Conservation (phyloP, 2,888 invertebrate genomes). For the Machimus atricapillus region DNA sequence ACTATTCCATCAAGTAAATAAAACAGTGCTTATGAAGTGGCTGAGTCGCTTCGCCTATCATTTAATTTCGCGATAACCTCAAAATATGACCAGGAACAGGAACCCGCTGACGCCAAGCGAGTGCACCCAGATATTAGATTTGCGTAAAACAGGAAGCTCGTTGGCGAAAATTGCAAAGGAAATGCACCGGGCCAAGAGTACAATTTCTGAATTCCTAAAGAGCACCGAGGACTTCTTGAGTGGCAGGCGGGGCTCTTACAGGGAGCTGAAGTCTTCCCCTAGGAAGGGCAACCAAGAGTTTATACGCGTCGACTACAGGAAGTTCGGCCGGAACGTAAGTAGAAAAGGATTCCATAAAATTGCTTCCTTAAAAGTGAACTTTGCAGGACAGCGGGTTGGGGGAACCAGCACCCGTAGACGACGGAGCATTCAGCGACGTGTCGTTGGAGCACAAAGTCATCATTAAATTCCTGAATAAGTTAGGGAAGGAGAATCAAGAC, state of each 20-base stretch:
- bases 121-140: background rate
- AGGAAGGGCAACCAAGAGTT: background rate
- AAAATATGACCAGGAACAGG: background rate
- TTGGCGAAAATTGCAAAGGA: background rate
- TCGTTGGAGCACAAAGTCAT: background rate
- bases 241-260: background rate
- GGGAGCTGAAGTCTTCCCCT: background rate
- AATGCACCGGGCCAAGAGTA: background rate
- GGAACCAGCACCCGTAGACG: background rate
- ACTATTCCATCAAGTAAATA: background rate
- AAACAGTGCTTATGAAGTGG: background rate
- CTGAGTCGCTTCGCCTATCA: background rate
- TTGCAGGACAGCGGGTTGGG: background rate
- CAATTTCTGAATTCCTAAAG: background rate
- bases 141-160: background rate
- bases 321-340: background rate
- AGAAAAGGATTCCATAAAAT: background rate
- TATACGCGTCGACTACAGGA: background rate
- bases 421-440: background rate
- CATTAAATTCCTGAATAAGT: background rate
- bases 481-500: background rate
- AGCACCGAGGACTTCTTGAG: background rate
- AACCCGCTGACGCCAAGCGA: background rate
- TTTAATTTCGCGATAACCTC: background rate
- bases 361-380: background rate